Evolutionary conservation across 2,888 invertebrate genomes (phyloP).

Genomic region (Cheilosia vulpina): DNA sequence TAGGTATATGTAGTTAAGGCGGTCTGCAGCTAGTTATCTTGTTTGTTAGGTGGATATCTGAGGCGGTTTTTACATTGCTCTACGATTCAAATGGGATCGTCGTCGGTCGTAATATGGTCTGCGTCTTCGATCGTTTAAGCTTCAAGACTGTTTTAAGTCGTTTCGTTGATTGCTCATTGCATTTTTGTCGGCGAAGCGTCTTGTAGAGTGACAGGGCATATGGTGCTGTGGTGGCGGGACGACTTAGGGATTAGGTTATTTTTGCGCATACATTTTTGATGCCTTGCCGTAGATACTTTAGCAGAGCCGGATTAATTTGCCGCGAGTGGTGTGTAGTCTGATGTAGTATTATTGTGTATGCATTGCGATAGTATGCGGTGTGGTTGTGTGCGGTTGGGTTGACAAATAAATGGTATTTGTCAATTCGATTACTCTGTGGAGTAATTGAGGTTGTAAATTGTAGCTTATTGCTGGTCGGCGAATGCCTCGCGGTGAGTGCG

Average conservation of each 20-base stretch:
- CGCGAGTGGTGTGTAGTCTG: background rate
- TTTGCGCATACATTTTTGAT: constrained; percentile 17
- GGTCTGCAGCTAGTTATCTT: constrained; percentile 64
- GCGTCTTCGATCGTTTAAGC: constrained; percentile 65
- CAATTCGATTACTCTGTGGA: constrained; percentile 70
- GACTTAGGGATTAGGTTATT: constrained; percentile 48
- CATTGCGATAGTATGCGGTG: constrained; percentile 6
- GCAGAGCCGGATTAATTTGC: constrained; percentile 59
- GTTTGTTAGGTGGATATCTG: constrained; percentile 42
- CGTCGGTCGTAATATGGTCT: constrained; percentile 17
- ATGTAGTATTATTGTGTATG: background rate
- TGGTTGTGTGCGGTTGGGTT: constrained; percentile 60
- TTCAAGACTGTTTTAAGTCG: constrained; percentile 64
- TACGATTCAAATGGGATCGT: constrained; percentile 47
- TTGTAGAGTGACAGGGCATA: constrained; percentile 59
- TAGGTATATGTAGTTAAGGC: constrained; percentile 74
- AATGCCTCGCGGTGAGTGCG: constrained; percentile 33
- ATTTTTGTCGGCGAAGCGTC: constrained; percentile 68
- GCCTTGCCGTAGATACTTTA: constrained; percentile 25
- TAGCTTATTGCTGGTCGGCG: constrained; percentile 36
- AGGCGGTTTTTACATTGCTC: constrained; percentile 34
- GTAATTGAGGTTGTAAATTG: constrained; percentile 73
- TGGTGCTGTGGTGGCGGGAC: constrained; percentile 27
- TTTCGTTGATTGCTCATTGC: constrained; percentile 74
- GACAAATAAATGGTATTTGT: constrained; percentile 75